Conservation (phyloP, 2,888 invertebrate species). For the Macrosoma leucophasiata region DNA sequence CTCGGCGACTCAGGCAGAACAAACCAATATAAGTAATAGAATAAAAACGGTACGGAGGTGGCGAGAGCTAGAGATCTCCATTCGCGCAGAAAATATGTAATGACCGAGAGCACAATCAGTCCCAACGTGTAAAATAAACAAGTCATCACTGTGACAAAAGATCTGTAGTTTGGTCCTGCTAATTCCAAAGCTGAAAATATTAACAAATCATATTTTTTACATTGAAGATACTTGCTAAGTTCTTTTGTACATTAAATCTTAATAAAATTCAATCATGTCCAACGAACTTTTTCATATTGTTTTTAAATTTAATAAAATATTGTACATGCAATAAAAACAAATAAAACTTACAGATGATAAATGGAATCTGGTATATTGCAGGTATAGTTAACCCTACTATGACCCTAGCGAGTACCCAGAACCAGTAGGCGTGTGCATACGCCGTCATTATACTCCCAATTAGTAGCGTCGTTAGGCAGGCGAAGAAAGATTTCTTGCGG, state of each 20-base stretch:
- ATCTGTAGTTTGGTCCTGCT: conserved; percentile 93
- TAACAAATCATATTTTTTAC: conserved; percentile 6
- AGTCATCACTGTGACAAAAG: conserved; percentile 94
- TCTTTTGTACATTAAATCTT: too few species aligned
- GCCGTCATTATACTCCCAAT: conserved; percentile 88
- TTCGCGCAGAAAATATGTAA: conserved; percentile 89
- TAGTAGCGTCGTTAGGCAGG: conserved; percentile 88
- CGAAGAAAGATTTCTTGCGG: conserved; percentile 88
- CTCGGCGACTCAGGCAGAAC: conserved; percentile 93
- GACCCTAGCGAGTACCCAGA: conserved; percentile 87
- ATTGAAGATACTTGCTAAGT: too few species aligned
- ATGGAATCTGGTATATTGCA: conserved; percentile 95
- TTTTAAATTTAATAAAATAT: neutral
- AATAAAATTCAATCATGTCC: too few species aligned
- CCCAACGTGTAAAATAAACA: conserved; percentile 93
- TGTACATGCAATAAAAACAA: too few species aligned
- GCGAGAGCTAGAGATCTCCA: conserved; percentile 88
- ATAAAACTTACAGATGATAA: conserved; percentile 93
- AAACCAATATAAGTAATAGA: conserved; percentile 90
- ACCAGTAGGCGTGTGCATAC: conserved; percentile 85
- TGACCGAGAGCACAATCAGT: conserved; percentile 85
- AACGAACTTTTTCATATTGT: too few species aligned
- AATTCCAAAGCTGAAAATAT: conserved; percentile 86
- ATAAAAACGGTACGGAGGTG: conserved; percentile 89
- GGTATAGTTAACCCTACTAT: conserved; percentile 94